Evolutionary conservation across 2,888 invertebrate species (phyloP), one percentile per base, ranked within the genome.

Genomic region (Cheilosia vernalis): DNA sequence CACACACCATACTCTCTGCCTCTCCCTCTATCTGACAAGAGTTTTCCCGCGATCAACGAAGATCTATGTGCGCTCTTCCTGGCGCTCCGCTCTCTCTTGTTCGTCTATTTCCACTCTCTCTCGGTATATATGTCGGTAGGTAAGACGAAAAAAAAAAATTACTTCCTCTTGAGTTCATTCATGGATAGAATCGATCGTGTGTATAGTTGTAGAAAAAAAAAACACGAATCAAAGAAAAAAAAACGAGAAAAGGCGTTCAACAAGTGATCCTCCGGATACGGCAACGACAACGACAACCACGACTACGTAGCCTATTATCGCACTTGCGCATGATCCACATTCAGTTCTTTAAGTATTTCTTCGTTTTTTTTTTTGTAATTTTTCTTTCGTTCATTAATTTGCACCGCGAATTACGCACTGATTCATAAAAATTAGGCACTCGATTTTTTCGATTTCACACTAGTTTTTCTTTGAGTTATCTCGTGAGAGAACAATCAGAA

Each of bases 181-280:
- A 85, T 85, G 85, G 85, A 85, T 85, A 85, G 81, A 85, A 85
- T 81, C 70, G 85, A 85, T 85, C 85, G 85, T 85, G 85, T 81
- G 70, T 85, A 85, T 76, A 85, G 85, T 85, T 85, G 85, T 85
- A 85, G 77, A 80, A 84, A 78, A 81, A 51, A 83, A 83, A 67
- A 73, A 81, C 64, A 76, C 85, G 72, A 81, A 85, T 85, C 81
- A 81, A 85, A 81, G 85, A 77, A 85, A 56, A 85, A 56, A 69
- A 67, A 74, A 61, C 70, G 70, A 81, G 85, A 85, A 85, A 85
- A 85, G 85, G 81, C 85, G 85, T 85, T 85, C 85, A 85, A 85
- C 85, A 85, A 85, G 85, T 85, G 85, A 85, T 85, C 85, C 85
- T 85, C 85, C 85, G 85, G 85, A 85, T 85, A 85, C 85, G 85